Conservation (phyloP, 2,797 vertebrate species). For the Sebastes iracundus region DNA sequence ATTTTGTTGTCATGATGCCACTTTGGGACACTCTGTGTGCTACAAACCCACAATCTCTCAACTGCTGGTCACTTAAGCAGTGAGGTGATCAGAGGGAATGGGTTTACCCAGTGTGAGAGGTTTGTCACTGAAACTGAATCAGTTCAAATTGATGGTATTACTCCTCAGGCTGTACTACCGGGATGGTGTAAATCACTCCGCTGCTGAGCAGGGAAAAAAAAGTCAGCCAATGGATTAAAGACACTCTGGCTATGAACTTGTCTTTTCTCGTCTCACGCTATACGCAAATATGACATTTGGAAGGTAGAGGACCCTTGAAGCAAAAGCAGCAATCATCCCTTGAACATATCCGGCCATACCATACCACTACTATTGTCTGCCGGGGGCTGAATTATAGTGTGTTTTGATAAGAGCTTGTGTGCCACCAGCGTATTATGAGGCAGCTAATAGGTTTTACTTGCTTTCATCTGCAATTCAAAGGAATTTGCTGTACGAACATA, state of each 20-base stretch:
- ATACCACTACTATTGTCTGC: constrained; percentile 41
- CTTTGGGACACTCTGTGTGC: constrained; percentile 3
- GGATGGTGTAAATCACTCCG: constrained; percentile 78
- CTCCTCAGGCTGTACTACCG: constrained; percentile 59
- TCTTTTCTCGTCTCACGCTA: constrained; percentile 48
- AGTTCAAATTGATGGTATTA: constrained; percentile 75
- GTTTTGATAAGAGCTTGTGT: constrained; percentile 57
- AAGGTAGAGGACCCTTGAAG: constrained; percentile 64
- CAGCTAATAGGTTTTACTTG: constrained; percentile 67
- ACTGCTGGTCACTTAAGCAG: constrained; percentile 33
- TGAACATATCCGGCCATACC: constrained; percentile 46
- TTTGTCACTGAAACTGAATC: constrained; percentile 79
- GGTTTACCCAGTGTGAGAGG: constrained; percentile 56
- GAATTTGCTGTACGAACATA: constrained; percentile 62
- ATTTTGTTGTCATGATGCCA: background rate
- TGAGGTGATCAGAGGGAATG: constrained; percentile 55
- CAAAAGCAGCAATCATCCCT: constrained; percentile 60
- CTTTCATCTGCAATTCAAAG: constrained; percentile 73
- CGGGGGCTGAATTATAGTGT: constrained; percentile 49
- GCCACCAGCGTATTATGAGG: constrained; percentile 55
- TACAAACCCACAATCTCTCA: constrained; percentile 5
- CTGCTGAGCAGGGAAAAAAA: constrained; percentile 68
- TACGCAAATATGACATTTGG: constrained; percentile 73
- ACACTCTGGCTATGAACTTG: constrained; percentile 65
- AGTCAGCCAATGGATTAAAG: constrained; percentile 77